These are phyloP conservation scores for Eucidaris tribuloides DNA, from an alignment of 35 echinoderm and acorn worm genomes.

Conservation along the genomic window DNA sequence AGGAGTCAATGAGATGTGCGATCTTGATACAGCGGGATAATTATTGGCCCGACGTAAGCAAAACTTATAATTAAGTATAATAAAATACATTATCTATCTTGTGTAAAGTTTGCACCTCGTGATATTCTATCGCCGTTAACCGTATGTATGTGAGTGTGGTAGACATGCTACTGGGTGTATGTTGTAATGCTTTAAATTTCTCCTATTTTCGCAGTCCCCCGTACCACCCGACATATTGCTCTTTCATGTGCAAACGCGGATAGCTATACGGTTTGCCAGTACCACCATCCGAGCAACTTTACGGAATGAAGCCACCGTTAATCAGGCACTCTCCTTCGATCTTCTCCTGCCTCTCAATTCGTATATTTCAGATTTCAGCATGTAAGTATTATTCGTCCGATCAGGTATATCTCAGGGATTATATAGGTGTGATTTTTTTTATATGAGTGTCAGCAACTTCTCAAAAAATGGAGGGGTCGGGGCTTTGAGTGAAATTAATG, in stretches of 20 bases:
- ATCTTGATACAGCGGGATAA: background rate
- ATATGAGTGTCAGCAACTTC: background rate
- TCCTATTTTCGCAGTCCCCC: background rate
- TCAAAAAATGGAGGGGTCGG: no score
- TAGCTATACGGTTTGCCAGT: slow-evolving; percentile 36
- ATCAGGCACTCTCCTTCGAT: slow-evolving; percentile 1
- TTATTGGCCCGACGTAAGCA: background rate
- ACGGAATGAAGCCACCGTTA: slow-evolving; percentile 8
- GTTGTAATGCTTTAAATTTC: no score
- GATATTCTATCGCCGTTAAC: background rate
- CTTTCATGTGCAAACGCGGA: slow-evolving; percentile 37
- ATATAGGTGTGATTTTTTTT: background rate
- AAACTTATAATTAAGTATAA: background rate
- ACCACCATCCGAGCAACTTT: slow-evolving; percentile 23
- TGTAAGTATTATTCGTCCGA: slow-evolving; percentile 12
- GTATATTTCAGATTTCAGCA: slow-evolving; percentile 46
- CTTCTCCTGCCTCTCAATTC: slow-evolving; percentile 25
- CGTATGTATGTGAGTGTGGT: background rate
- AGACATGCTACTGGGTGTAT: background rate
- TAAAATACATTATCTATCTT: background rate
- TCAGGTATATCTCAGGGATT: background rate
- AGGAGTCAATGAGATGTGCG: no score
- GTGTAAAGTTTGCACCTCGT: background rate
- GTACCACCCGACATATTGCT: background rate
- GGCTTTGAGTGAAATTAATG: no score